Conservation (phyloP, 2,113 vertebrate genomes). For the Haemorhous mexicanus region DNA sequence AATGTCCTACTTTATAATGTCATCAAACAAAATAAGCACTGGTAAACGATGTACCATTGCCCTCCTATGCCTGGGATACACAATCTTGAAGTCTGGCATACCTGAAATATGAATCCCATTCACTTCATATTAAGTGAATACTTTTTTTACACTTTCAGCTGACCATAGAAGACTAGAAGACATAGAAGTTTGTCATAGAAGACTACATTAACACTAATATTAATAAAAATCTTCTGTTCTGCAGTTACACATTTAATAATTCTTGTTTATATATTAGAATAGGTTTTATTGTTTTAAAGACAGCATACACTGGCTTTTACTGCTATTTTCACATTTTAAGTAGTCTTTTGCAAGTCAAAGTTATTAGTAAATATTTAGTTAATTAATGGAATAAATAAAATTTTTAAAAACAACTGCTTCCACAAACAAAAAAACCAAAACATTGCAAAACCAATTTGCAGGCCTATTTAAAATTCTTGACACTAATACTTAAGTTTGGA, state of each 20-base stretch:
- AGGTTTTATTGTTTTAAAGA: background rate
- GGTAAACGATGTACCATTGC: background rate
- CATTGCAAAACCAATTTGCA: background rate
- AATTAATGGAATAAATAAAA: background rate
- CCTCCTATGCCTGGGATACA: background rate
- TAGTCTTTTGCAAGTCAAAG: background rate
- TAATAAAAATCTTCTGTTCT: background rate
- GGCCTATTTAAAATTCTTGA: background rate
- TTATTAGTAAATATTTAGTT: background rate
- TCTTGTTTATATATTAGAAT: background rate
- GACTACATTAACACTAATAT: background rate
- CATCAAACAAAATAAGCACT: background rate
- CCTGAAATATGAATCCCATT: background rate
- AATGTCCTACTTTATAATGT: background rate
- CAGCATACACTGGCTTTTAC: background rate
- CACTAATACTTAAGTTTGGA: background rate
- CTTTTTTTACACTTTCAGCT: background rate
- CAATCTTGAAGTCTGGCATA: background rate
- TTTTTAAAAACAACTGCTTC: fast-evolving
- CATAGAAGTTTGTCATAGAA: background rate
- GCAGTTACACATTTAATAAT: background rate
- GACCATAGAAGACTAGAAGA: background rate
- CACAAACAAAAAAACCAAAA: background rate
- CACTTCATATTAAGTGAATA: background rate
- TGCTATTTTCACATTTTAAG: background rate